Evolutionary conservation across 2,888 invertebrate species (phyloP), one percentile per base, ranked within the genome.

Genomic region (Phanerotoma sp.): DNA sequence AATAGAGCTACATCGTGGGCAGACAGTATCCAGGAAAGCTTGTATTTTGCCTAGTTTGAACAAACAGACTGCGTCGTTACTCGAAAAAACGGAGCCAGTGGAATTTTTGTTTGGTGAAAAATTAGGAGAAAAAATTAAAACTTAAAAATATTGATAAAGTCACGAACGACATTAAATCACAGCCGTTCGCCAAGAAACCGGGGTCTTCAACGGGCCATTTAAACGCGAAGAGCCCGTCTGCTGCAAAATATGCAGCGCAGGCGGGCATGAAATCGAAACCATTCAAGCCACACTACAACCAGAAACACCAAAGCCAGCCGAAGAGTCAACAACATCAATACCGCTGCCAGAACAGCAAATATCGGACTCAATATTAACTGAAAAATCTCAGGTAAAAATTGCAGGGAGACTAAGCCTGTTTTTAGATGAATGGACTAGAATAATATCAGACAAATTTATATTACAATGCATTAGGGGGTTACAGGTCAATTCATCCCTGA

Each of bases 121-220:
- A 20, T 49, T 64, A 3, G 44, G 49, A 6, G 46, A 48, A 37
- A 54, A 58, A 20, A 37, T 61, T 1, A 57, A 56, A 37, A 13
- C 60, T 60, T 11, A 57, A 62, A 41, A 51, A 59, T 0, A 54
- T 62, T 10, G 61, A 61, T 32, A 62, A 59, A 40, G 32, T 56
- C 6, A 53, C 57, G 4, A 45, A 49, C 7, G 52, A 47, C 10
- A 30, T 62, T n/a, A 63, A 62, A 28, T 35, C 54, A 15, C 56
- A 56, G 11, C 33, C 45, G 30, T 4, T 11, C 4, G 15, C 25
- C 1, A 55, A 58, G 13, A 60, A 57, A 18, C n/a, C 20, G 4
- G 16, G 47, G 15, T n/a, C n/a, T n/a, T n/a, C n/a, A n/a, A n/a
- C 35, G n/a, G 54, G 46, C 30, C 35, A 2, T 49, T 49, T 48